Base-by-base conservation (phyloP, 2,113 vertebrate species). In the Pseudopodoces humilis region DNA sequence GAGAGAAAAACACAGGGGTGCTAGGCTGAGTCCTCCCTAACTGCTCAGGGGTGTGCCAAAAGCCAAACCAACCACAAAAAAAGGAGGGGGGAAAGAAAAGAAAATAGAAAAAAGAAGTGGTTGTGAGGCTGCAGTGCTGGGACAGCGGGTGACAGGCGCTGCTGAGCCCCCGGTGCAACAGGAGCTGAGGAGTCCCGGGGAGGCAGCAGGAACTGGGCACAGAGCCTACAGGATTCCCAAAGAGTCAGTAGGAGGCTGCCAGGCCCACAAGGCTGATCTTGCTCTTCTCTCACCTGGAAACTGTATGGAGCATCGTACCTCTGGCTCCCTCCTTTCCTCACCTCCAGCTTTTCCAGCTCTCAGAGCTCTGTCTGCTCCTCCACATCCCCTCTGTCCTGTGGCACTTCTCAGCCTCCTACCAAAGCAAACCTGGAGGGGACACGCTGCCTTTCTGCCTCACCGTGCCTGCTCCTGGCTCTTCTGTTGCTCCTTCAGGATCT, bases 381-480 rank as follows among this genome's bases (percentile, higher is more conserved):
- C 2, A 2, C 96, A 55, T 28, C 83, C 76, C 69, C 33, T 88
- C 44, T 89, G 64, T 65, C 65, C 97, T 94, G 64, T 11, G 62
- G 49, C 62, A 84, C 53, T 79, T 64, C 27, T 67, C n/a, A 13
- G 47, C 82, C 64, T 77, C 67, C 70, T 88, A 94, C 94, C 90
- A 93, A 95, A 96, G 92, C 62, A 30, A 80, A 43, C n/a, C 56
- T 15, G 30, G 83, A 78, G 33, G 37, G 83, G 56, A 89, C 88
- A 27, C 16, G 0, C 31, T 9, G 13, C 78, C 88, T 83, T 69
- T 83, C 93, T 9, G 7, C 91, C 72, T 59, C 94, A 94, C 67
- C 86, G 87, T 85, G 95, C 82, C 96, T 95, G 88, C 93, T 93
- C 70, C 88, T 89, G 47, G 68, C 56, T 82, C 90, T 74, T 78